These are phyloP conservation scores for Mizuhopecten yessoensis DNA, from an alignment of 1,140 invertebrate species.

Conservation along the genomic window DNA sequence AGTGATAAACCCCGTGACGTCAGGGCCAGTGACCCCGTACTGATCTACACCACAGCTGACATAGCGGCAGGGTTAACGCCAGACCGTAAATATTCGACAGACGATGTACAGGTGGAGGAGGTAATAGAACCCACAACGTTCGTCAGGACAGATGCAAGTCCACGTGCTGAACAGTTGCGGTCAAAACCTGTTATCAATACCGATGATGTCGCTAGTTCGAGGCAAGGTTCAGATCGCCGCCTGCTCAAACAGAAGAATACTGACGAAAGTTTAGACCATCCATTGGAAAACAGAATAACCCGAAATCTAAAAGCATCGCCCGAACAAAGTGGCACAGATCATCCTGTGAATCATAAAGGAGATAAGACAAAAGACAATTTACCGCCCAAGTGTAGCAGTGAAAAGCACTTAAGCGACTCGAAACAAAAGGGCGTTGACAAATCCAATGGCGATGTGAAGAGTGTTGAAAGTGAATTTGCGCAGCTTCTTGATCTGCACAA, in stretches of 20 bases:
- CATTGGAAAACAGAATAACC: not conserved
- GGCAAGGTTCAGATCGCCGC: not conserved
- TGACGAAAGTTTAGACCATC: not conserved
- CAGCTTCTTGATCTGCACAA: not conserved
- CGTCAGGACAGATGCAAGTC: not conserved
- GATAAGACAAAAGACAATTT: not conserved
- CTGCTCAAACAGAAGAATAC: not conserved
- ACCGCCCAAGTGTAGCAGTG: not conserved
- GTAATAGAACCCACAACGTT: not conserved
- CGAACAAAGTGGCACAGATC: not conserved
- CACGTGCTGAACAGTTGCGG: not conserved
- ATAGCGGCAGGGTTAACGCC: not conserved
- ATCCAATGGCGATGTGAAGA: not conserved
- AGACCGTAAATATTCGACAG: not conserved
- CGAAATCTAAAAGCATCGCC: not conserved
- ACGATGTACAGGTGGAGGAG: not conserved
- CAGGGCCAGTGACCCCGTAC: no score
- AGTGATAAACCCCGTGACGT: not conserved
- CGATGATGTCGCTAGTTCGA: not conserved
- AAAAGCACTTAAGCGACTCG: not conserved
- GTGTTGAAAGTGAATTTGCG: not conserved
- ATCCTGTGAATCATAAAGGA: not conserved
- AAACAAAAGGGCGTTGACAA: not conserved
- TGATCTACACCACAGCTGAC: not conserved
- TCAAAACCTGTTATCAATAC: not conserved